phyloP scores from a whole-genome alignment of 2,113 vertebrate species.

The Vimba vimba region DNA sequence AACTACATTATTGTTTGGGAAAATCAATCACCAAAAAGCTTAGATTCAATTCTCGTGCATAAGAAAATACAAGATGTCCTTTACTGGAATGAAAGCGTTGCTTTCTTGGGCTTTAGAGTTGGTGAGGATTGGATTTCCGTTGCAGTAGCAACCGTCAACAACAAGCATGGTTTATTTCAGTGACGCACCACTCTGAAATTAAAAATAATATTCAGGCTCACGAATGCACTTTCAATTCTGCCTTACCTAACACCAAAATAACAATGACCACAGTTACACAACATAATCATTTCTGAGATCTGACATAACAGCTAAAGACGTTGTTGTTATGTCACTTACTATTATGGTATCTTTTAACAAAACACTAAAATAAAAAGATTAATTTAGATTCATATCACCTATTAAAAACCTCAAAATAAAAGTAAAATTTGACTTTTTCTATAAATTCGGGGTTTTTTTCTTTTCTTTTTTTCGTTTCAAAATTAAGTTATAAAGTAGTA shows the following conservation, averaged over 20 bases:
- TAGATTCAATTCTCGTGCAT: neutral
- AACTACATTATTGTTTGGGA: neutral
- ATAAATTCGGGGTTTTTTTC: neutral
- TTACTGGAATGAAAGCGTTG: conserved; percentile 30
- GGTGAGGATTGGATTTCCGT: conserved; percentile 58
- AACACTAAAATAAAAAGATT: neutral
- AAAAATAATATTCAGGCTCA: conserved; percentile 50
- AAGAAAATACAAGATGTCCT: conserved; percentile 39
- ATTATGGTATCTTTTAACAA: neutral
- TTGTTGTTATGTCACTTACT: neutral
- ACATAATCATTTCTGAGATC: neutral
- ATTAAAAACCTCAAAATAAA: neutral
- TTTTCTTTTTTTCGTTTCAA: neutral
- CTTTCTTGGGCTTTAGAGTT: conserved; percentile 49
- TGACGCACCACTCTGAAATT: conserved; percentile 41
- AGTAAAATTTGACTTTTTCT: neutral
- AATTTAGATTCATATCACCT: neutral
- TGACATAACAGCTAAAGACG: neutral
- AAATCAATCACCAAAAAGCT: conserved; percentile 10
- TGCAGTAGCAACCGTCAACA: conserved; percentile 55
- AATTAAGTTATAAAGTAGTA: neutral
- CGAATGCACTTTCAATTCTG: conserved; percentile 45
- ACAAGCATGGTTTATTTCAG: conserved; percentile 60
- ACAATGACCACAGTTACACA: conserved; percentile 15
- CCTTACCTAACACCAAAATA: conserved; percentile 7